These are phyloP conservation scores for Epicampocera succincta DNA, from an alignment of 2,888 invertebrate genomes.

Conservation along the genomic window DNA sequence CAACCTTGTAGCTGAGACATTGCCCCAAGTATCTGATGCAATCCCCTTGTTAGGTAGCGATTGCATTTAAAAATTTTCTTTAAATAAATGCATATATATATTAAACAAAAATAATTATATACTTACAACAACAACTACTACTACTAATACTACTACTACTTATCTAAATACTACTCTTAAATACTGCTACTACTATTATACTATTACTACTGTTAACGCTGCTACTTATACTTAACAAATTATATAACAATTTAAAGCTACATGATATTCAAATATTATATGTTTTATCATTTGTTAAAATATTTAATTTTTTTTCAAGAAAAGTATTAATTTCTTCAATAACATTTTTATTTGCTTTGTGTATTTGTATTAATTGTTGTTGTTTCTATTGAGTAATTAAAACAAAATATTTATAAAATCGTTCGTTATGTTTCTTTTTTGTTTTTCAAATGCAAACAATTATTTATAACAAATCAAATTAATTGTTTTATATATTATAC, in stretches of 20 bases:
- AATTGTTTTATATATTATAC: conserved; percentile 4
- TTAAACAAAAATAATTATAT: conserved; percentile 68
- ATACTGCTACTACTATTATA: conserved; percentile 47
- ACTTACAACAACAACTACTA: conserved; percentile 41
- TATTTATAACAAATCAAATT: conserved; percentile 25
- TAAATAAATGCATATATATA: conserved; percentile 75
- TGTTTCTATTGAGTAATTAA: conserved; percentile 41
- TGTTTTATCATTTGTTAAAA: conserved; percentile 36
- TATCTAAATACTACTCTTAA: conserved; percentile 22
- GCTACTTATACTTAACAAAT: conserved; percentile 42
- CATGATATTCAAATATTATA: conserved; percentile 30
- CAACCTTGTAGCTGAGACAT: conserved; percentile 99
- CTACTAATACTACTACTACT: conserved; percentile 43
- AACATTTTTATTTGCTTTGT: conserved; percentile 42
- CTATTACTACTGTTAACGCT: conserved; percentile 38
- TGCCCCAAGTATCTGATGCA: conserved; percentile 99
- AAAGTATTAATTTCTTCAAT: background rate
- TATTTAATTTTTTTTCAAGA: background rate
- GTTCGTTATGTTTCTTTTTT: conserved; percentile 14
- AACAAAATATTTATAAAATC: conserved; percentile 58
- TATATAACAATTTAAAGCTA: conserved; percentile 46
- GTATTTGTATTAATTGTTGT: conserved; percentile 64
- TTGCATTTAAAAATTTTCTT: conserved; percentile 81
- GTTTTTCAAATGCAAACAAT: background rate
- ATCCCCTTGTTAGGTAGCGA: conserved; percentile 99